A percentile compares a stretch with the other conserved stretches of the same genome.
Conservation (phyloP, 1,140 invertebrate species). For the Heliothis subflexa region DNA sequence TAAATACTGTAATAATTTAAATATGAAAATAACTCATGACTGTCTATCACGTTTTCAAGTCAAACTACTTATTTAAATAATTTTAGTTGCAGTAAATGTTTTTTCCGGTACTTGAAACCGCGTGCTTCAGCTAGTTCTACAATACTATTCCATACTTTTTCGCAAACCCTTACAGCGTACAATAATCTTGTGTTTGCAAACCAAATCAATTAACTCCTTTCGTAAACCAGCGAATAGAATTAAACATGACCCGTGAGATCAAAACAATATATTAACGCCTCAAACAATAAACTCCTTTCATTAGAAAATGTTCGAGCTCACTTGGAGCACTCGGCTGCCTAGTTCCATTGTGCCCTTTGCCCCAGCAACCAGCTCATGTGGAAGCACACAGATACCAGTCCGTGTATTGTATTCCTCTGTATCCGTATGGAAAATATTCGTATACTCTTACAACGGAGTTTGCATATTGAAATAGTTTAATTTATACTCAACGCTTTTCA, state of each 20-base stretch:
- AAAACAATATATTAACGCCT: background rate
- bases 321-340: constrained; percentile 4
- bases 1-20: too few relatives aligned
- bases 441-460: constrained; percentile 3
- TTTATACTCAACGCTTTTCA: background rate
- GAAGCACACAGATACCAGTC: background rate
- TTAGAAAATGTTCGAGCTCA: background rate
- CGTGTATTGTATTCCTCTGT: background rate
- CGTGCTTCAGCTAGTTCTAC: too few relatives aligned
- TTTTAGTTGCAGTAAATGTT: too few relatives aligned
- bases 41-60: too few relatives aligned
- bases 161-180: too few relatives aligned
- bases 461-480: constrained; percentile 18
- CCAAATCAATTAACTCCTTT: too few relatives aligned
- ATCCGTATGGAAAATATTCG: constrained; percentile 22
- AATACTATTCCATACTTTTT: too few relatives aligned
- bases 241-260: background rate
- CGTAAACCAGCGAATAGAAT: too few relatives aligned
- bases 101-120: too few relatives aligned
- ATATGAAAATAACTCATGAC: too few relatives aligned
- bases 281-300: background rate
- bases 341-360: constrained; percentile 25
- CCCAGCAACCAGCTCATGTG: constrained; percentile 16
- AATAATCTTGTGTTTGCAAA: too few relatives aligned
- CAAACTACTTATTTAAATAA: too few relatives aligned